phyloP scores from a whole-genome alignment of 2,113 vertebrate genomes.

The Pseudorhombus dupliciocellatus region DNA sequence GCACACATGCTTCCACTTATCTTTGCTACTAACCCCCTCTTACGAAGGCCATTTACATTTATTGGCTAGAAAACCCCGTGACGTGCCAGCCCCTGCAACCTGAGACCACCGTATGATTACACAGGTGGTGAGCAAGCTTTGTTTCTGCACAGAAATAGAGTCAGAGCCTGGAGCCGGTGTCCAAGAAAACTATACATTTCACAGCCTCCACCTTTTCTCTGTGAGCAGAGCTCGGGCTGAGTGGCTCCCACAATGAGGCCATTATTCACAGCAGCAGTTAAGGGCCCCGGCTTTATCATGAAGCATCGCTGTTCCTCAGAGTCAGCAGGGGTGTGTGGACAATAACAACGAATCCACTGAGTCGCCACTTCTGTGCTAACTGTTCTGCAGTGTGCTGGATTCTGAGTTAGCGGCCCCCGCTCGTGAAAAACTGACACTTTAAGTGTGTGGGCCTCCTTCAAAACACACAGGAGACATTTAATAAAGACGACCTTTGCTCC shows the following conservation, averaged over 20 bases:
- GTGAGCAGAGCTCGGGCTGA: not conserved
- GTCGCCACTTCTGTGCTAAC: slow-evolving; percentile 20
- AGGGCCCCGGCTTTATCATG: slow-evolving; percentile 8
- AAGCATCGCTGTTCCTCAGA: slow-evolving; percentile 16
- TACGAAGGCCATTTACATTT: slow-evolving; percentile 51
- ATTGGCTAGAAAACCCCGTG: slow-evolving; percentile 42
- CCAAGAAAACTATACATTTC: slow-evolving; percentile 27
- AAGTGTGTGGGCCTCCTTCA: not conserved
- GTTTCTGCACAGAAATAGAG: slow-evolving; percentile 21
- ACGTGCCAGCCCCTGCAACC: slow-evolving; percentile 19
- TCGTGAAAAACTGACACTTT: slow-evolving; percentile 38
- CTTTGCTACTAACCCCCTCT: slow-evolving; percentile 38
- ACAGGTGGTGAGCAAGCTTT: slow-evolving; percentile 54
- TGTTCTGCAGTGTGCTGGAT: slow-evolving; percentile 27
- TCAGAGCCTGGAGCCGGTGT: not conserved
- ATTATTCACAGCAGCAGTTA: slow-evolving; percentile 33
- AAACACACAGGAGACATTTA: not conserved
- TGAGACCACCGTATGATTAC: slow-evolving; percentile 46
- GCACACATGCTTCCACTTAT: slow-evolving; percentile 79
- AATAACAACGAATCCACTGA: slow-evolving; percentile 53
- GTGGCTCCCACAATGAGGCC: slow-evolving; percentile 21
- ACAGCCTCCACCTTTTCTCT: slow-evolving; percentile 16
- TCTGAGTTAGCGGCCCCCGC: slow-evolving; percentile 34
- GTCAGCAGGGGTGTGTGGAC: slow-evolving; percentile 50
- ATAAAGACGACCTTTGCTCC: slow-evolving; percentile 54